Evolutionary conservation across 2,797 vertebrate genomes (phyloP), one percentile per base, ranked within the genome.

Genomic region (Chelon labrosus): DNA sequence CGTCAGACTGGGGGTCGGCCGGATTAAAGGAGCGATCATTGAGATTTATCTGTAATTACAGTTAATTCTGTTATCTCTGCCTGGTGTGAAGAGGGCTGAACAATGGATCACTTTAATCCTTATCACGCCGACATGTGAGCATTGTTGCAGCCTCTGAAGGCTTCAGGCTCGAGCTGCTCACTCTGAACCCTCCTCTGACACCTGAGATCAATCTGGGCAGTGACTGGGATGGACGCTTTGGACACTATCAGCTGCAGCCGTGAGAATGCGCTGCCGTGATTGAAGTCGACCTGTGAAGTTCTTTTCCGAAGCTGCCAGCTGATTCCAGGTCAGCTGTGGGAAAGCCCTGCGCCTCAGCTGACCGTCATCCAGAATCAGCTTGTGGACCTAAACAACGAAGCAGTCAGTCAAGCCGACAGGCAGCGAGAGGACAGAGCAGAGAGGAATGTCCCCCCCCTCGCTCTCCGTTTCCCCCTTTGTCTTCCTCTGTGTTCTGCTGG

Each of bases 261-360:
- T n/a, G n/a, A n/a, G n/a, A n/a, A n/a, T n/a, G n/a, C n/a, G n/a
- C n/a, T n/a, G n/a, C n/a, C n/a, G n/a, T n/a, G n/a, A n/a, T n/a
- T n/a, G n/a, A n/a, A n/a, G n/a, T n/a, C n/a, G n/a, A n/a, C n/a
- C n/a, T n/a, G n/a, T n/a, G n/a, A n/a, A n/a, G n/a, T n/a, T n/a
- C n/a, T n/a, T n/a, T n/a, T n/a, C 27, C 3, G 27, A 27, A 27
- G 27, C 27, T 77, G 70, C 82, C 90, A 90, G 90, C 87, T 92
- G 87, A 85, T 82, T 75, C 68, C 62, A 80, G 88, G 86, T 88
- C 89, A 90, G 88, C 88, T 90, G 87, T 86, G 82, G 86, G 75
- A 83, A 87, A 86, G 59, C 65, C 84, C 77, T 79, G 46, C 4
- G 14, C 59, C 83, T 86, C 90, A 89, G 91, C 90, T 91, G 91